Conservation (phyloP, 1,140 invertebrate species). For the Lordiphosa collinella region DNA sequence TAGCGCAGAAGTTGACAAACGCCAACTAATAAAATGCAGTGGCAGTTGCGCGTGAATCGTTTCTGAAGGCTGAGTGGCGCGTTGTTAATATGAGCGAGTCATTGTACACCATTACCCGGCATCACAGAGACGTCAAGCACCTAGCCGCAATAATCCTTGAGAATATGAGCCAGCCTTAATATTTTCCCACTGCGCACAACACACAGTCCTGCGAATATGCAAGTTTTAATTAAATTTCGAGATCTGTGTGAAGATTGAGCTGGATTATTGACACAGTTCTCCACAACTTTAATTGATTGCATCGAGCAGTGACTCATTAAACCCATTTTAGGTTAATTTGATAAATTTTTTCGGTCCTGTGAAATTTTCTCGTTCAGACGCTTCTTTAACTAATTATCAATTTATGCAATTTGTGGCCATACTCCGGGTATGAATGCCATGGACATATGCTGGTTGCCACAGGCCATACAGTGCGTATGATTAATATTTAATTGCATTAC, state of each 20-base stretch:
- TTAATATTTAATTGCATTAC: slow-evolving; percentile 65
- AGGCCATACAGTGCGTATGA: slow-evolving; percentile 56
- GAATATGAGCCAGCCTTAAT: too few species aligned
- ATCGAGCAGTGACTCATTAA: slow-evolving; percentile 36
- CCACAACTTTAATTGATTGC: slow-evolving; percentile 36
- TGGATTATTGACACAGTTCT: slow-evolving; percentile 51
- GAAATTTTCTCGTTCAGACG: slow-evolving; percentile 15
- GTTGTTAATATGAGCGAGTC: too few species aligned
- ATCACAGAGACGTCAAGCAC: too few species aligned
- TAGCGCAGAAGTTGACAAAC: not conserved
- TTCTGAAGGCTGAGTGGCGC: slow-evolving; percentile 62
- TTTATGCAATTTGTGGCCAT: slow-evolving; percentile 61
- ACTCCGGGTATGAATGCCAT: slow-evolving; percentile 11
- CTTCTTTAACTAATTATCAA: slow-evolving; percentile 69
- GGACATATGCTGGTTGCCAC: slow-evolving; percentile 11
- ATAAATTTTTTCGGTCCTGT: slow-evolving; percentile 26
- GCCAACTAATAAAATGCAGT: slow-evolving; percentile 26
- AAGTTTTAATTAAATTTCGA: slow-evolving; percentile 70
- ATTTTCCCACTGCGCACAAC: too few species aligned
- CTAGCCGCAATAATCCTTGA: too few species aligned
- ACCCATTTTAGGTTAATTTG: slow-evolving; percentile 60
- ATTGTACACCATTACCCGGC: too few species aligned
- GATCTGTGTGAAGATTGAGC: slow-evolving; percentile 33
- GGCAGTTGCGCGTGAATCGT: slow-evolving; percentile 44
- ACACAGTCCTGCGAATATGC: too few species aligned